Percentiles rank a stretch among this genome's conserved stretches.
These are phyloP conservation scores for Muscidifurax raptorellus DNA, from an alignment of 1,140 invertebrate genomes.

Conservation along the genomic window DNA sequence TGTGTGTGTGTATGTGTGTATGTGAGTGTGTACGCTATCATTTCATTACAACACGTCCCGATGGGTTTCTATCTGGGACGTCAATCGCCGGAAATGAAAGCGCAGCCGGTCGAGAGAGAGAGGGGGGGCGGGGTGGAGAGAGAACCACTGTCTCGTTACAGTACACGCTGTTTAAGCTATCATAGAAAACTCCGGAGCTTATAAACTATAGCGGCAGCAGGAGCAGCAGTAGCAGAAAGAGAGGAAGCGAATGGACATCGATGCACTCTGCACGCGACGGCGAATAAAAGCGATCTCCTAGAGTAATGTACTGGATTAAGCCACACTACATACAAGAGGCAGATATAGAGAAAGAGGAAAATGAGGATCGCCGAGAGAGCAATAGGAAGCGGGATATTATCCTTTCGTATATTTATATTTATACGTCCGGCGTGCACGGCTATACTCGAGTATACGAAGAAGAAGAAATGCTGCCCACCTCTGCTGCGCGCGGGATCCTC, in stretches of 20 bases:
- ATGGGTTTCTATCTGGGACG: constrained; percentile 25
- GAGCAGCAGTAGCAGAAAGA: background rate
- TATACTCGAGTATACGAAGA: background rate
- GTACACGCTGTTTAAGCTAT: background rate
- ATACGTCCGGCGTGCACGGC: constrained; percentile 7
- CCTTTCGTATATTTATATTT: constrained; percentile 18
- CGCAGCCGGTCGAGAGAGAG: background rate
- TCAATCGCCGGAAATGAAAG: constrained; percentile 45
- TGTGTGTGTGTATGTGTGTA: background rate
- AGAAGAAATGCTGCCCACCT: background rate
- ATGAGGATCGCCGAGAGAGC: background rate
- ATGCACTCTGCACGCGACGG: no score
- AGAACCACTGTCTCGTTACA: background rate
- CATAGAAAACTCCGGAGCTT: background rate
- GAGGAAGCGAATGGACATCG: background rate
- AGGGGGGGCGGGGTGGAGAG: background rate
- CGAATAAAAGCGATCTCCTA: background rate
- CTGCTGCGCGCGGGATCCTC: background rate
- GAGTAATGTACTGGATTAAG: background rate
- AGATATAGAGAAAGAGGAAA: background rate
- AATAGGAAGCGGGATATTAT: constrained; percentile 26
- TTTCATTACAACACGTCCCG: constrained; percentile 31
- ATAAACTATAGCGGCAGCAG: background rate
- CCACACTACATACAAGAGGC: background rate
- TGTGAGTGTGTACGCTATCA: background rate